Base-by-base conservation (phyloP, 2,797 vertebrate genomes). In the Ceryle rudis region DNA sequence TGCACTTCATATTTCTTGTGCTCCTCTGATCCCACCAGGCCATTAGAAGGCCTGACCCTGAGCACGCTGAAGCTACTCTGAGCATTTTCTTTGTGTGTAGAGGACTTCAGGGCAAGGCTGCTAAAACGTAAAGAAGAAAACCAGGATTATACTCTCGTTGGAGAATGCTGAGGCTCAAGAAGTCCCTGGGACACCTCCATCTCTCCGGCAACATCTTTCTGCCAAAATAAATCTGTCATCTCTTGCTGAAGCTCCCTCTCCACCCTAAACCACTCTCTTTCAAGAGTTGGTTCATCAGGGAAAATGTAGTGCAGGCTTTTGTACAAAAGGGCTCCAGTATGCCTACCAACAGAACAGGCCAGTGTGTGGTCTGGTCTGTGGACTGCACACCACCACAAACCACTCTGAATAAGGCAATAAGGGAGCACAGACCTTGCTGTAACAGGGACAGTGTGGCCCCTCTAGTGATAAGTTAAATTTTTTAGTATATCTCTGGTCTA, bases 1-100 rank as follows among this genome's bases (percentile, higher is more conserved):
- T 94, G 91, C 95, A 95, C 94, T 46, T 97, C 93, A 92, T 97
- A 96, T 95, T 95, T 97, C 94, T 95, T 87, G 57, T 80, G 75
- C 61, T 92, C 86, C 86, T 69, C 72, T 81, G 84, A 93, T 94
- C 93, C 88, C 83, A 87, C 71, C 83, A 85, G 93, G 54, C 92
- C 75, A 33, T 95, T 95, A 92, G 90, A 85, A 94, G 57, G 46
- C 46, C 92, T 78, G 86, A 94, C 81, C 83, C 82, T 31, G 72
- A 62, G 57, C 42, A 77, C 0, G 0, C 57, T 82, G 83, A 65
- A 91, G 78, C 47, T 86, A 89, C 44, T 72, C 74, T 35, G 72
- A 96, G 74, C 41, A 52, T 71, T 90, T 95, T 74, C 69, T 74
- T 91, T 90, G 35, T 73, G 26, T 49, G 14, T 54, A 73, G 60